Conservation (phyloP, 2,113 vertebrate genomes). For the Setophaga coronata region DNA sequence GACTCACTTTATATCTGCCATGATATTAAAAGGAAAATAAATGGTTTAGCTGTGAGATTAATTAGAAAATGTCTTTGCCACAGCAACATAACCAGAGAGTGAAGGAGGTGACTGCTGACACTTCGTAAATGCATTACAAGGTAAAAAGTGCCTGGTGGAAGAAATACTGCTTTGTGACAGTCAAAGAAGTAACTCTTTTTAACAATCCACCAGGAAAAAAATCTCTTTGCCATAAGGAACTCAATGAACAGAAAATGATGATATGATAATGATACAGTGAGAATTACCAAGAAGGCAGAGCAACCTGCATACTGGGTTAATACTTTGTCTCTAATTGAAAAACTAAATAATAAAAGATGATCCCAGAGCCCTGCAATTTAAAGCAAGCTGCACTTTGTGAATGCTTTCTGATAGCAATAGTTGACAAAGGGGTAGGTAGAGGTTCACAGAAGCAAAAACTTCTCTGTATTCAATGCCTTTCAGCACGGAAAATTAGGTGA, state of each 20-base stretch:
- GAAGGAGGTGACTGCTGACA: neutral
- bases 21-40: neutral
- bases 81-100: neutral
- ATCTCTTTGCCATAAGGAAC: neutral
- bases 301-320: neutral
- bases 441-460: neutral
- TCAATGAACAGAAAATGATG: neutral
- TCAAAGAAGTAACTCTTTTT: neutral
- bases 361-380: neutral
- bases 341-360: neutral
- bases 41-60: neutral
- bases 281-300: neutral
- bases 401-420: neutral
- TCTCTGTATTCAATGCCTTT: neutral
- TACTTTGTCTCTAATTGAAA: neutral
- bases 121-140: neutral
- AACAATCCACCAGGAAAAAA: neutral
- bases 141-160: neutral
- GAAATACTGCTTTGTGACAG: neutral
- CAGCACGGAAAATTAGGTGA: neutral
- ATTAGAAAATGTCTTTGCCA: neutral
- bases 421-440: neutral
- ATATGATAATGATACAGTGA: neutral
- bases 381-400: neutral
- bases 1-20: neutral